Conservation (phyloP, 2,113 vertebrate species). For the Tachysurus vachellii region DNA sequence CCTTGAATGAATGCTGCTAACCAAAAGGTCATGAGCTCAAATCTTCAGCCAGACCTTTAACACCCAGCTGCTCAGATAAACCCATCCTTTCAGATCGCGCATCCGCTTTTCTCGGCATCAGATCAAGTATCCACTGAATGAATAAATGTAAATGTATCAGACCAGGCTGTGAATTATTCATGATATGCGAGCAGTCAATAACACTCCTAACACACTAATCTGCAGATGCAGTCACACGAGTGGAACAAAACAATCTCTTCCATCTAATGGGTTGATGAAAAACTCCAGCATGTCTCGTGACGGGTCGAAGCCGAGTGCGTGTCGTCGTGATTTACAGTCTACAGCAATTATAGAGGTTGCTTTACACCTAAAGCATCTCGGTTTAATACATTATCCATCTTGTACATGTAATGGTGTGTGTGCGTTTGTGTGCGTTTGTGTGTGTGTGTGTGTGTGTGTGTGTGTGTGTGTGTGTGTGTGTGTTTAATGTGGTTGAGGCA, state of each 20-base stretch:
- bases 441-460: too few relatives aligned
- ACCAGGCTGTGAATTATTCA: constrained; percentile 21
- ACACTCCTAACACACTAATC: constrained; percentile 15
- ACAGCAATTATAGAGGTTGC: constrained; percentile 55
- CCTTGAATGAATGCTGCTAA: not conserved
- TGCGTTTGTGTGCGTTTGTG: constrained; percentile 9
- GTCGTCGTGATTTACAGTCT: constrained; percentile 50
- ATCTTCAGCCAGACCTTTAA: not conserved
- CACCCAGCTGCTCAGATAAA: not conserved
- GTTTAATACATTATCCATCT: constrained; percentile 62
- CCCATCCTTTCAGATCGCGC: not conserved
- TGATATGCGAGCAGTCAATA: constrained; percentile 4
- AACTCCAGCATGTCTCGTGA: constrained; percentile 3
- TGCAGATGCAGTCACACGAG: constrained; percentile 15
- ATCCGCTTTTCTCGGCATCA: not conserved
- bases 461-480: not conserved
- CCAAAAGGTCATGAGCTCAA: not conserved
- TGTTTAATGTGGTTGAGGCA: constrained; percentile 39
- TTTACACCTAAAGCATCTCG: constrained; percentile 52
- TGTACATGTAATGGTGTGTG: constrained; percentile 19
- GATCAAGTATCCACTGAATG: constrained; percentile 2
- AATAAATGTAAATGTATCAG: constrained; percentile 18
- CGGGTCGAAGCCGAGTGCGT: constrained; percentile 14
- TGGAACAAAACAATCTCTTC: constrained; percentile 29
- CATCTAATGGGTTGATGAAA: constrained; percentile 19